Percentiles rank a stretch among this genome's conserved stretches.
These are phyloP conservation scores for Coregonus sp. DNA, from an alignment of 2,797 vertebrate species.

Conservation along the genomic window DNA sequence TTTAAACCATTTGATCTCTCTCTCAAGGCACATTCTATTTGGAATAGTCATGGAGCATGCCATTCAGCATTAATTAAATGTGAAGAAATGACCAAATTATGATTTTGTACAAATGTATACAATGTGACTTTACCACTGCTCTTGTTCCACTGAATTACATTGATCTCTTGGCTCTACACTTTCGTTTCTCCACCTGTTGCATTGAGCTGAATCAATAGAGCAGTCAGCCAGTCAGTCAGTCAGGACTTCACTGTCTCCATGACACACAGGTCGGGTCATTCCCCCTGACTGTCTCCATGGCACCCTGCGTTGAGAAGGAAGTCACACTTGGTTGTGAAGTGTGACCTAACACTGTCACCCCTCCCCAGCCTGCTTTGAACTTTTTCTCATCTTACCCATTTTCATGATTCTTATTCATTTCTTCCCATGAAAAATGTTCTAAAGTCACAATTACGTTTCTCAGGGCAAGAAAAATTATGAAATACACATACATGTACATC, in stretches of 20 bases:
- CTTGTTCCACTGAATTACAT: slow-evolving; percentile 15
- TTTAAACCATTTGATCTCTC: neutral
- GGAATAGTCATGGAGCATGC: neutral
- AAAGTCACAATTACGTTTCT: neutral
- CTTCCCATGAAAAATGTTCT: neutral
- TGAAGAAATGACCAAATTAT: neutral
- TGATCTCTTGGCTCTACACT: neutral
- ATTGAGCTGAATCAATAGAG: neutral
- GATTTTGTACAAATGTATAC: neutral
- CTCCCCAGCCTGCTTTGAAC: slow-evolving; percentile 5
- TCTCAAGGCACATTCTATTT: too few relatives aligned
- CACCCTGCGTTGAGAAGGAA: slow-evolving; percentile 32
- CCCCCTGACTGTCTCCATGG: neutral
- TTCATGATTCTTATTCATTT: neutral
- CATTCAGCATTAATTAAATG: neutral
- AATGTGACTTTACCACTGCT: slow-evolving; percentile 1
- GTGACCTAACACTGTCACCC: slow-evolving; percentile 31
- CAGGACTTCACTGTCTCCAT: slow-evolving; percentile 10
- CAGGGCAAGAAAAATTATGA: neutral
- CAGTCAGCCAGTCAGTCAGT: neutral
- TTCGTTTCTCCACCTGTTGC: neutral
- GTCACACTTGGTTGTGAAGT: slow-evolving; percentile 35
- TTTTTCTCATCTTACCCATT: neutral
- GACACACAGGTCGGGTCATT: neutral
- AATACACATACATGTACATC: neutral